Conservation (phyloP, 2,113 vertebrate species). For the Arizona elegans region DNA sequence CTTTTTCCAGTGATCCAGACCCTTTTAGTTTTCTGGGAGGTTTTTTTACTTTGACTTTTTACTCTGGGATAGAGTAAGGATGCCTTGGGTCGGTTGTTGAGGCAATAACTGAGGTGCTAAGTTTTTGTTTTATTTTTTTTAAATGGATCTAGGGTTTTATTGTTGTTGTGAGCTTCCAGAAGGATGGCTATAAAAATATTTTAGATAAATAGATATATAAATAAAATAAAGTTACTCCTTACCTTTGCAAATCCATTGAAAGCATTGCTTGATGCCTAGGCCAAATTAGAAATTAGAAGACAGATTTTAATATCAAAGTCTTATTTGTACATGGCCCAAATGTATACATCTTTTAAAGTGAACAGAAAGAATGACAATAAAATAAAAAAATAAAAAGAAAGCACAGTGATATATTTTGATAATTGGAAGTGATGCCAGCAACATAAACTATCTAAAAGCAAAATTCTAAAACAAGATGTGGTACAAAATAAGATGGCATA, state of each 20-base stretch:
- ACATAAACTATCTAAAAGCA: conserved; percentile 3
- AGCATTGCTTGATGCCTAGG: conserved; percentile 76
- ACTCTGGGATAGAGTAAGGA: not conserved
- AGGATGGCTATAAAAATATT: not conserved
- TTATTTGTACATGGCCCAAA: conserved; percentile 55
- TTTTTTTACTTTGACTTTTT: not conserved
- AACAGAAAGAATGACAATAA: conserved; percentile 44
- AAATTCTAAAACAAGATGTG: conserved; percentile 35
- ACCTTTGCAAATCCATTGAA: conserved; percentile 90
- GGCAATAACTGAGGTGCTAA: not conserved
- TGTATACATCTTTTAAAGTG: conserved; percentile 20
- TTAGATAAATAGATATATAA: not conserved
- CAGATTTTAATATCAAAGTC: conserved; percentile 31
- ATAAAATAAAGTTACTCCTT: conserved; percentile 47
- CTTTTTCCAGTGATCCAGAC: not conserved
- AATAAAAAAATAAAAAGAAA: conserved; percentile 30
- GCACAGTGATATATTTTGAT: not conserved
- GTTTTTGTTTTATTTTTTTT: not conserved
- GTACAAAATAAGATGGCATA: conserved; percentile 17
- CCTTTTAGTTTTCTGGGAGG: not conserved
- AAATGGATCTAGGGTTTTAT: not conserved
- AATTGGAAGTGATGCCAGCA: not conserved
- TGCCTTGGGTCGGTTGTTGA: not conserved
- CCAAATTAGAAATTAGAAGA: conserved; percentile 64
- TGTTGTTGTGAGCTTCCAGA: not conserved